Base-by-base conservation (phyloP, 2,888 invertebrate genomes). In the Drosophila hamatofila region DNA sequence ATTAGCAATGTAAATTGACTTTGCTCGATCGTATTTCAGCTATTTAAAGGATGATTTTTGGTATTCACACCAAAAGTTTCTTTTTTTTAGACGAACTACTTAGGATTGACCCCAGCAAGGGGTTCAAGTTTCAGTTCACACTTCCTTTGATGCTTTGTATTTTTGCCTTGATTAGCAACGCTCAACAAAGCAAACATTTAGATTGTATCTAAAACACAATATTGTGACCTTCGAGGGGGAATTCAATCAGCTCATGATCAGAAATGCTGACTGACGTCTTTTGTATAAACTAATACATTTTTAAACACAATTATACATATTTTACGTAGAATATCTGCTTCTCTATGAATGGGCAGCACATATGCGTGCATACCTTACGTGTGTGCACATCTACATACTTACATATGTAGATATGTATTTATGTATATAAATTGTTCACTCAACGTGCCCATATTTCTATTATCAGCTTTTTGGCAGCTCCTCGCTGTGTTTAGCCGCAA, bases 371-470 rank as follows among this genome's bases (percentile, higher is more conserved):
- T 67, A 27, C 18, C 18, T 14, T 66, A 18, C 44, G 23, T 25
- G 11, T n/a, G 23, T 30, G 14, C 37, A 33, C n/a, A 49, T 21
- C 12, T 41, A 9, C 11, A 30, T 30, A 49, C 4, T 14, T 14
- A 46, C 8, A 2, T 41, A 14, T 39, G 27, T 37, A 8, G 7
- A 16, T 44, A 1, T 37, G 14, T 58, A 60, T 23, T 16, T 42
- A 21, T 42, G 51, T 65, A 35, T 65, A 80, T 63, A 63, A 52
- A 72, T 67, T 66, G 21, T 48, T 65, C 59, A 66, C 25, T 77
- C 81, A 80, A 63, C 65, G 51, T 49, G 57, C 63, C 46, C 35
- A 82, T 85, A 56, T 57, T 57, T 88, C 60, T 66, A 52, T 80
- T 80, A 80, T 69, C 86, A 48, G 57, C 57, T 39, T 46, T 54